A percentile compares a stretch with the other conserved stretches of the same genome.
phyloP scores from a whole-genome alignment of 2,888 invertebrate genomes.

The Coecobrya sp. region DNA sequence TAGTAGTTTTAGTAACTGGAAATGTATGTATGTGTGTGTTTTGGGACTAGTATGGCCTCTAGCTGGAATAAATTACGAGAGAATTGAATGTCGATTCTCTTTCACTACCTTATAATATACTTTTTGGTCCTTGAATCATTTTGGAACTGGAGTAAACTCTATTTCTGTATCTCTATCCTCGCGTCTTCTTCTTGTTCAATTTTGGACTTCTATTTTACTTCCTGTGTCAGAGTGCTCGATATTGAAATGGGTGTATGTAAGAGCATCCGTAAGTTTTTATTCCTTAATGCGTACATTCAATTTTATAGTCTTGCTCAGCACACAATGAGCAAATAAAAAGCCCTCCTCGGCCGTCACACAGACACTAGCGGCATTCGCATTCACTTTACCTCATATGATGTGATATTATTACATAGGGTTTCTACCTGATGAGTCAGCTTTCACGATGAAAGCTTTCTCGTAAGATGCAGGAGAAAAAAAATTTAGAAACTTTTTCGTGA shows the following conservation, averaged over 20 bases:
- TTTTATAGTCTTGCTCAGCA: constrained; percentile 39
- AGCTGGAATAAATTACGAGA: constrained; percentile 71
- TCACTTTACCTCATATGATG: not conserved
- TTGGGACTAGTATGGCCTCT: constrained; percentile 8
- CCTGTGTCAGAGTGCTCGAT: constrained; percentile 3
- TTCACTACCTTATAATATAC: constrained; percentile 6
- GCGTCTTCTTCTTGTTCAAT: not conserved
- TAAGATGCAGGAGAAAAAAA: not conserved
- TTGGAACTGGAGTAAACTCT: not conserved
- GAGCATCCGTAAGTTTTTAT: constrained; percentile 33
- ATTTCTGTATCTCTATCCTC: not conserved
- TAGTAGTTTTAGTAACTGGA: not conserved
- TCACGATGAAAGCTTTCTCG: constrained; percentile 44
- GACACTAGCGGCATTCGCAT: not conserved
- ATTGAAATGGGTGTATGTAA: constrained; percentile 3
- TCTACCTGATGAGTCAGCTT: constrained; percentile 71
- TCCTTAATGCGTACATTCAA: constrained; percentile 15
- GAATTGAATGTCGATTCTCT: constrained; percentile 64
- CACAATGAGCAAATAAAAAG: constrained; percentile 48
- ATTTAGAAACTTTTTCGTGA: constrained; percentile 53
- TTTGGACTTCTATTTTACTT: constrained; percentile 3
- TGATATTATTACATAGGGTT: not conserved
- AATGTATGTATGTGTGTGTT: constrained; percentile 3
- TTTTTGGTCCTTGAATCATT: not conserved
- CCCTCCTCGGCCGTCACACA: not conserved